A percentile compares a stretch with the other conserved stretches of the same genome.
These are phyloP conservation scores for Lumbricus terrestris DNA, from an alignment of 2,888 invertebrate genomes.

Conservation along the genomic window DNA sequence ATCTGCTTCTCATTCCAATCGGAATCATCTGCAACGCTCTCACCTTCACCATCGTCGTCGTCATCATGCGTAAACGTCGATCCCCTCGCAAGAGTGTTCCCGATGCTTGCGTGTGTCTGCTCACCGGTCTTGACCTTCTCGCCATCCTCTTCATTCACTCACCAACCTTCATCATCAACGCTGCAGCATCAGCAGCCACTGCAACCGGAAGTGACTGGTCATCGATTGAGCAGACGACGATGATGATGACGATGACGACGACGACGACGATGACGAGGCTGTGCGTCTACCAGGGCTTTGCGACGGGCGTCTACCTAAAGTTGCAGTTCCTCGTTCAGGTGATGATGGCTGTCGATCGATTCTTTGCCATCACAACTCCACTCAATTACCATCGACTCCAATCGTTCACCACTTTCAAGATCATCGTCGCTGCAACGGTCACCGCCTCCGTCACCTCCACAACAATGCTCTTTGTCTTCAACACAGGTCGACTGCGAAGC, in stretches of 20 bases:
- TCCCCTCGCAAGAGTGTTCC: background rate
- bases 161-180: background rate
- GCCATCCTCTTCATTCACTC: constrained; percentile 4
- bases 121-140: background rate
- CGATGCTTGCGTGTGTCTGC: background rate
- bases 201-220: no score
- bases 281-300: background rate
- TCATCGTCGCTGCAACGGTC: background rate
- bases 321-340: background rate
- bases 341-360: background rate
- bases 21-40: background rate
- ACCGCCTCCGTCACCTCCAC: background rate
- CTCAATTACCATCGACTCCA: background rate
- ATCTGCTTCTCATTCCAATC: background rate
- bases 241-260: background rate
- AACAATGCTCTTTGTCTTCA: background rate
- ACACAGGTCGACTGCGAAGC: background rate
- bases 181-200: background rate
- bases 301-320: background rate
- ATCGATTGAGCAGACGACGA: background rate
- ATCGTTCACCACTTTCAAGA: background rate
- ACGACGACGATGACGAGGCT: background rate
- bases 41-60: constrained; percentile 7
- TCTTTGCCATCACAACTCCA: background rate
- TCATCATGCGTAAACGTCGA: background rate